Percentiles rank a stretch among this genome's conserved stretches.
Conservation (phyloP, 2,797 vertebrate species). For the Sandelia bainsii region DNA sequence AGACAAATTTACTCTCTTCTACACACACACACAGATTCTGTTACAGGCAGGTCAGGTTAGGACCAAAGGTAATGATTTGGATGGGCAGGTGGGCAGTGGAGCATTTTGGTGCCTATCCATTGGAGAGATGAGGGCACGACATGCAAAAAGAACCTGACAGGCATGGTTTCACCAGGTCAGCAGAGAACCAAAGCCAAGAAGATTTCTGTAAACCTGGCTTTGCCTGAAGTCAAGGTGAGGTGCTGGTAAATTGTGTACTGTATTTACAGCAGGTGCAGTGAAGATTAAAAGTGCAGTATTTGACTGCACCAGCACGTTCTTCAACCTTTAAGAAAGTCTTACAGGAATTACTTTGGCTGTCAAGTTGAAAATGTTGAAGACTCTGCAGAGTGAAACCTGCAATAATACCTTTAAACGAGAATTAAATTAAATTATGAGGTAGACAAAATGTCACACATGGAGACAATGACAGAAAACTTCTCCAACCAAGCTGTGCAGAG, state of each 20-base stretch:
- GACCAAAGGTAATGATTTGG: constrained; percentile 45
- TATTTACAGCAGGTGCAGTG: constrained; percentile 16
- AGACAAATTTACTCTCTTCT: neutral
- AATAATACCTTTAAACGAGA: neutral
- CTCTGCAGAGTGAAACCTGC: constrained; percentile 7
- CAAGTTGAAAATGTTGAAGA: constrained; percentile 40
- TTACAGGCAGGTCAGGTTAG: neutral
- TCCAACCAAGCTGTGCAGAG: too few species aligned
- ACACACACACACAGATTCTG: neutral
- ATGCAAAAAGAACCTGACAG: constrained; percentile 35
- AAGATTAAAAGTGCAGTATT: constrained; percentile 32
- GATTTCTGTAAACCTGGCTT: constrained; percentile 2
- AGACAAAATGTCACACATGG: neutral
- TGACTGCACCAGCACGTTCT: constrained; percentile 18
- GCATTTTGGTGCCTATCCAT: constrained; percentile 27
- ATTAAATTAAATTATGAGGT: neutral
- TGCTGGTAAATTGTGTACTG: neutral
- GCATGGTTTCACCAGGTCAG: constrained; percentile 27
- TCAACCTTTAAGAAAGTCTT: constrained; percentile 30
- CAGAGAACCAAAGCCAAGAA: constrained; percentile 15
- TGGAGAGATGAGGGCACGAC: constrained; percentile 30
- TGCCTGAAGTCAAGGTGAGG: constrained; percentile 26
- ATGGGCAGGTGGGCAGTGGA: constrained; percentile 38
- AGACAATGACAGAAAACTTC: neutral
- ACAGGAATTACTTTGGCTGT: constrained; percentile 12